phyloP scores from a whole-genome alignment of 2,797 vertebrate species.

The Nannoperca australis region DNA sequence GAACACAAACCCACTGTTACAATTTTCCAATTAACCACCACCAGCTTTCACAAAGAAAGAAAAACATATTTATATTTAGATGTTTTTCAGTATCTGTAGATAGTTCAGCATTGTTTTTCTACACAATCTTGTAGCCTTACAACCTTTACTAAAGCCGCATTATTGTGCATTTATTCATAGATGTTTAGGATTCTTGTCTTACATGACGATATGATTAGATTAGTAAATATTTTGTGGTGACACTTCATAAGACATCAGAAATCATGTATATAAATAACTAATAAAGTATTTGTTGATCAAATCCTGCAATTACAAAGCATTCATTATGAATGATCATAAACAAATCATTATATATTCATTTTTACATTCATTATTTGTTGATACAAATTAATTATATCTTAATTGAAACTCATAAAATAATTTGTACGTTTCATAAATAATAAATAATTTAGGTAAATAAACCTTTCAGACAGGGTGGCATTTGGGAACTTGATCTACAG shows the following conservation, averaged over 20 bases:
- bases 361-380: slow-evolving; percentile 10
- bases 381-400: not conserved
- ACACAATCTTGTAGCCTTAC: not conserved
- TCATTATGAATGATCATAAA: not conserved
- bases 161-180: not conserved
- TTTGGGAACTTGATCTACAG: not conserved
- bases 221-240: not conserved
- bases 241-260: not conserved
- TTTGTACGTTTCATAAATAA: not conserved
- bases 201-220: not conserved
- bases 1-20: slow-evolving; percentile 60
- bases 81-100: not conserved
- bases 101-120: not conserved
- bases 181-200: not conserved
- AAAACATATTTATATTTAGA: slow-evolving; percentile 20
- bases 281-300: not conserved
- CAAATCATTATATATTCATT: not conserved
- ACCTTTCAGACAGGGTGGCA: no score
- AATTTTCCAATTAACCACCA: slow-evolving; percentile 66
- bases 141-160: not conserved
- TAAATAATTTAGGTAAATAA: not conserved
- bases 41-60: slow-evolving; percentile 57
- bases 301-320: slow-evolving; percentile 1
- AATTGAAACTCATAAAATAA: not conserved
- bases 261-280: not conserved